phyloP scores from a whole-genome alignment of 2,113 vertebrate species.

The Pelvicachromis taeniatus region DNA sequence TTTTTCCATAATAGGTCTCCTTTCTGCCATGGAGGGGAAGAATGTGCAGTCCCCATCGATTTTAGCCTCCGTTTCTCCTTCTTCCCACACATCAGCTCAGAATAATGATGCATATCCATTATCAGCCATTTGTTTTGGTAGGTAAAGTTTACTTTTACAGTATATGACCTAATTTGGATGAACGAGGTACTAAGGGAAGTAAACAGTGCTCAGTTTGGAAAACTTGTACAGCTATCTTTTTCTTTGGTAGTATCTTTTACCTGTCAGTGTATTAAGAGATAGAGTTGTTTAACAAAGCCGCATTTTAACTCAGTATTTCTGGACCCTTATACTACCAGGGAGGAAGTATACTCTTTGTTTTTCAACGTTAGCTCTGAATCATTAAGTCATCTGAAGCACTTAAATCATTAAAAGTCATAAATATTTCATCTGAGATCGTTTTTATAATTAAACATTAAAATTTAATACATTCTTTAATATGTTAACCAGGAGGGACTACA shows the following conservation, averaged over 20 bases:
- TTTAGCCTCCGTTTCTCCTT: conserved; percentile 47
- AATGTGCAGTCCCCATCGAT: conserved; percentile 87
- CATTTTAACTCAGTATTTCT: background rate
- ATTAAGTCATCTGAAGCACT: background rate
- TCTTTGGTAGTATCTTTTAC: background rate
- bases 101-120: conserved; percentile 82
- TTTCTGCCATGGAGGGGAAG: conserved; percentile 84
- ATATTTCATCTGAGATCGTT: conserved; percentile 65
- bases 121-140: conserved; percentile 88
- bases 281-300: background rate
- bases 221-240: background rate
- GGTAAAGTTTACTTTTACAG: conserved; percentile 76
- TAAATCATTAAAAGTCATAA: conserved; percentile 58
- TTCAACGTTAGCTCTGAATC: background rate
- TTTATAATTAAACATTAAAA: conserved; percentile 75
- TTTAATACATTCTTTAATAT: conserved; percentile 67
- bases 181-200: conserved; percentile 61
- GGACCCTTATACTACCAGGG: background rate
- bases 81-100: conserved; percentile 31
- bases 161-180: conserved; percentile 68
- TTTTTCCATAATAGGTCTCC: conserved; percentile 88
- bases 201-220: background rate
- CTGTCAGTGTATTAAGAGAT: background rate
- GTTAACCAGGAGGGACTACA: conserved; percentile 57
- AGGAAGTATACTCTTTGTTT: conserved; percentile 1